These are phyloP conservation scores for Coronaproctus castanopsis DNA, from an alignment of 2,888 invertebrate species.

Conservation along the genomic window DNA sequence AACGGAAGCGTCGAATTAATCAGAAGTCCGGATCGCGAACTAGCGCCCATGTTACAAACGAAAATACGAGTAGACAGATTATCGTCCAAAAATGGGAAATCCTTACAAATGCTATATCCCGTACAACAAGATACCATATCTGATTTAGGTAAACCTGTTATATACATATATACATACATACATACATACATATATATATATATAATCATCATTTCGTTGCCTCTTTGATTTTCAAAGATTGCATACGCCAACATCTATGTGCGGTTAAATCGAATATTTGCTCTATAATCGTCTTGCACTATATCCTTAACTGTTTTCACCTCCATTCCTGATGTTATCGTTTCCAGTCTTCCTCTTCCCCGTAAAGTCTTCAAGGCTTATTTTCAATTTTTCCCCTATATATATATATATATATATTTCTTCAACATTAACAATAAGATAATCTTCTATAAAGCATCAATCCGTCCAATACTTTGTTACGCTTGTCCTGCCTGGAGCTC, in stretches of 20 bases:
- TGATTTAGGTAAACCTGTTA: constrained; percentile 35
- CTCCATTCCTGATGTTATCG: too few relatives aligned
- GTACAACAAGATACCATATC: constrained; percentile 48
- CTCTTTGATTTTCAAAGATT: neutral
- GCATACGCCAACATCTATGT: neutral
- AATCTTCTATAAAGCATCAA: too few relatives aligned
- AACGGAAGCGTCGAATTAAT: constrained; percentile 56
- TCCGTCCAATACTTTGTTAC: too few relatives aligned
- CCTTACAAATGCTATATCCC: constrained; percentile 55
- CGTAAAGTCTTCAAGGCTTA: too few relatives aligned
- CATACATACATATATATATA: neutral
- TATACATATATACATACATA: neutral
- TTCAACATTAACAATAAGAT: too few relatives aligned
- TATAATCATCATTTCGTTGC: neutral
- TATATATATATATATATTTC: too few relatives aligned
- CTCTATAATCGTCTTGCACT: neutral
- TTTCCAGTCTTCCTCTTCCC: too few relatives aligned
- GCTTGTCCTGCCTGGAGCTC: too few relatives aligned
- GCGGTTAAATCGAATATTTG: too few relatives aligned
- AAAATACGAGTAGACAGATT: constrained; percentile 34
- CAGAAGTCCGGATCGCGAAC: constrained; percentile 53
- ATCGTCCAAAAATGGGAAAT: constrained; percentile 42
- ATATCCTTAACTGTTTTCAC: neutral
- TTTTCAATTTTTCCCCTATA: too few relatives aligned
- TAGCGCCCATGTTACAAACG: constrained; percentile 39